Evolutionary conservation across 2,797 vertebrate species (phyloP).

Genomic region (Argyrosomus regius): DNA sequence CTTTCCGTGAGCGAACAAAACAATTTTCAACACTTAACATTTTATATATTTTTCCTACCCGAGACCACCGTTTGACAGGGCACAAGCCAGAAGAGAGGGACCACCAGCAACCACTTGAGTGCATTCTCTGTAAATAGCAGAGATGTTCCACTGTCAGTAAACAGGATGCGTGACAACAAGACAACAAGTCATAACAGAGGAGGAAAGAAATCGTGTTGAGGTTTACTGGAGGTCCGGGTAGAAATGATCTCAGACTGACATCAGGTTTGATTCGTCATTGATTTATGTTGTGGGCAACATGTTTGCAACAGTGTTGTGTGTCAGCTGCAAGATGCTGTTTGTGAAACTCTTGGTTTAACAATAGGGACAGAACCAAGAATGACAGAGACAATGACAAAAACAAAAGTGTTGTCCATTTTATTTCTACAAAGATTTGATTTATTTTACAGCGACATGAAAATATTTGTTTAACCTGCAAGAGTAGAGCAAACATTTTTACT

Average conservation of each 20-base stretch:
- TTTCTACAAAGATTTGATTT: constrained; percentile 63
- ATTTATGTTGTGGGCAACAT: neutral
- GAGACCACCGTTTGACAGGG: neutral
- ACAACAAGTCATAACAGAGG: neutral
- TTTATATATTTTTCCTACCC: neutral
- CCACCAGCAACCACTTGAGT: neutral
- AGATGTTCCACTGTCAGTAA: neutral
- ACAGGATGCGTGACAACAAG: neutral
- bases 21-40: too few species aligned
- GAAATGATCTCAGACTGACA: neutral
- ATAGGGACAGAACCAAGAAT: neutral
- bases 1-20: neutral
- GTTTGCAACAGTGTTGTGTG: constrained; percentile 6
- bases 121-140: neutral
- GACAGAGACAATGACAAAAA: constrained; percentile 35
- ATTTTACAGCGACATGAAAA: constrained; percentile 56
- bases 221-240: neutral
- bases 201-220: neutral
- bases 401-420: constrained; percentile 64
- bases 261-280: neutral
- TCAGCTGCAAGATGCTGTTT: constrained; percentile 3
- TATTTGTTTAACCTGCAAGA: constrained; percentile 29
- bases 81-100: neutral
- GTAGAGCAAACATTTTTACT: constrained; percentile 7
- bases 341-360: neutral